Percentiles rank a stretch among this genome's conserved stretches.
phyloP scores from a whole-genome alignment of 1,140 invertebrate species.

The Penaeus japonicus region DNA sequence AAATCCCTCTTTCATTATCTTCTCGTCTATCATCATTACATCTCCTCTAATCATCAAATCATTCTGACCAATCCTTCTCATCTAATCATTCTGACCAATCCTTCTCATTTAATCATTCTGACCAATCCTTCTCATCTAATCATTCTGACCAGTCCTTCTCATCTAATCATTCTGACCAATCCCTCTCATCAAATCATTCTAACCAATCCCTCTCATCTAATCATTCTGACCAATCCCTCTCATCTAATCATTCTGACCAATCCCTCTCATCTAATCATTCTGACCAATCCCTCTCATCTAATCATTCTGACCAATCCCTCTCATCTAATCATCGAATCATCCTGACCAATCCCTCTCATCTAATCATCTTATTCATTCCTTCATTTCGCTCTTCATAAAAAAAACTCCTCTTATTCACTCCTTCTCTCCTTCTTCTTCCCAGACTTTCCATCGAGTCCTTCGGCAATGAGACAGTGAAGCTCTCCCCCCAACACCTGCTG shows the following conservation, averaged over 20 bases:
- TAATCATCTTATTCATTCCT: background rate
- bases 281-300: no score
- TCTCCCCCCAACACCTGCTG: slow-evolving; percentile 85
- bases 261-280: background rate
- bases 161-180: background rate
- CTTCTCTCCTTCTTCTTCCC: background rate
- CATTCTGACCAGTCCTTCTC: no score
- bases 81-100: background rate
- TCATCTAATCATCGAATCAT: background rate
- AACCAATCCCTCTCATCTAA: no score
- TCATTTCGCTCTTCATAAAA: background rate
- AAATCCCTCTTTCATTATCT: background rate
- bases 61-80: background rate
- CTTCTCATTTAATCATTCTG: background rate
- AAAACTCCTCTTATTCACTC: background rate
- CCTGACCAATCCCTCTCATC: background rate
- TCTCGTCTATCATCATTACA: background rate
- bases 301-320: no score
- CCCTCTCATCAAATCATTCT: background rate
- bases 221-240: no score
- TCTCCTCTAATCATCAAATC: background rate
- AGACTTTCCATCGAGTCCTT: slow-evolving; percentile 80
- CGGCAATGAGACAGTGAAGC: slow-evolving; percentile 73
- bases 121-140: background rate
- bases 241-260: background rate